Evolutionary conservation across 2,113 vertebrate species (phyloP), one percentile per base, ranked within the genome.

Genomic region (Helogale parvula): DNA sequence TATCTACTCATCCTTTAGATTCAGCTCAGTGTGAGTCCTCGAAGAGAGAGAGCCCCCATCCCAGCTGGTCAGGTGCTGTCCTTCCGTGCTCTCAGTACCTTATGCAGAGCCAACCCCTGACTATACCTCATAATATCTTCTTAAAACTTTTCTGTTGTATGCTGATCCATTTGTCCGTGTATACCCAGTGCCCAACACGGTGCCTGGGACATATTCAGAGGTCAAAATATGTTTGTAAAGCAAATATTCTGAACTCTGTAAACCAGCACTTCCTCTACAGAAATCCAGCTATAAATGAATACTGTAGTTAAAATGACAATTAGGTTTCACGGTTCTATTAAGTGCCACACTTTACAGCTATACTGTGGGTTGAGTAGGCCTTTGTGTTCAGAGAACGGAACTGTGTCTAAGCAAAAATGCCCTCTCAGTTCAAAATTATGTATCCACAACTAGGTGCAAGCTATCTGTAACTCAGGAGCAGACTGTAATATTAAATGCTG

Each of bases 231-330:
- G 45, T 93, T 84, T 84, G 41, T 47, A 88, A 88, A 92, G 19
- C 81, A 89, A 96, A 93, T 82, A 93, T 50, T 93, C 89, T 90
- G 63, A 79, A 79, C 29, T 92, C 38, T 92, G 21, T 57, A 95
- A 82, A 35, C 29, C 11, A 90, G 45, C 68, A 92, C 69, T 72
- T 71, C 23, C 14, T 17, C 23, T 27, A 95, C 25, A 97, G 54
- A 97, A 95, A 88, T 84, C 33, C 8, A 92, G 85, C 45, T 85
- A 93, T 29, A 95, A 94, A 47, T 45, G 66, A 45, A 89, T 65
- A 83, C 66, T 71, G 27, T 72, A 81, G 17, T 69, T 95, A 52
- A 82, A 98, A 87, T 57, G 38, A 72, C 17, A 50, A 33, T 25
- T 85, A 63, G 27, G n/a, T 71, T 87, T 47, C 57, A 88, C 5